phyloP scores from a whole-genome alignment of 2,113 vertebrate genomes.

The Chloebia gouldiae region DNA sequence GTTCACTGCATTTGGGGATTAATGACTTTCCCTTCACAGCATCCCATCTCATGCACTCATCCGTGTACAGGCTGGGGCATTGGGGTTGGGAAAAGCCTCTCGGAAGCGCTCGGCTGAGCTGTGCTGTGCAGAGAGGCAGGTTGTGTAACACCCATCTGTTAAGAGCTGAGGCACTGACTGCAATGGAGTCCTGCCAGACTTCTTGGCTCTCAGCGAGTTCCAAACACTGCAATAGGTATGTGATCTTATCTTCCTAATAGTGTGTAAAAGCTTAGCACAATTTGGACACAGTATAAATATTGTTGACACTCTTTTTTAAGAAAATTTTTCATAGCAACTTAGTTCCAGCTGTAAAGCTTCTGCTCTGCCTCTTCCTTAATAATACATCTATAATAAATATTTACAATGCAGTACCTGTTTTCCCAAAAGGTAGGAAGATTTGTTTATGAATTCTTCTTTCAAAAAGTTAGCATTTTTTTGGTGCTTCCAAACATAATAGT shows the following conservation, averaged over 20 bases:
- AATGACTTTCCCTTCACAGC: accelerated
- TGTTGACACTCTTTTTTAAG: constrained; percentile 61
- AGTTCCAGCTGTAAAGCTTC: constrained; percentile 14
- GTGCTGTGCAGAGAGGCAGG: accelerated
- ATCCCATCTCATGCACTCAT: neutral
- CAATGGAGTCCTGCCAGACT: neutral
- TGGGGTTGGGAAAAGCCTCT: neutral
- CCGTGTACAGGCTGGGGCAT: accelerated
- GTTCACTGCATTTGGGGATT: neutral
- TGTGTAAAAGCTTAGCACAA: constrained; percentile 5
- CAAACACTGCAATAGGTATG: constrained; percentile 30
- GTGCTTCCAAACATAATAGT: constrained; percentile 9
- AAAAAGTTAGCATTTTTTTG: neutral
- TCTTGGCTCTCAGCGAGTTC: constrained; percentile 20
- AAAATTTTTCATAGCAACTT: constrained; percentile 48
- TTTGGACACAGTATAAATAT: constrained; percentile 12
- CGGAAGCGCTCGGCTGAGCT: accelerated
- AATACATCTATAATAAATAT: constrained; percentile 49
- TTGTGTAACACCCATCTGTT: neutral
- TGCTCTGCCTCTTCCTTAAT: constrained; percentile 42
- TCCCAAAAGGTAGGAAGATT: neutral
- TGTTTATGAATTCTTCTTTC: constrained; percentile 42
- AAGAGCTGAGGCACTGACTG: neutral
- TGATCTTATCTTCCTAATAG: constrained; percentile 51
- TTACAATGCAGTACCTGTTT: constrained; percentile 30